Evolutionary conservation across 2,888 invertebrate genomes (phyloP), one percentile per base, ranked within the genome.

Genomic region (Seira sanloemensis): DNA sequence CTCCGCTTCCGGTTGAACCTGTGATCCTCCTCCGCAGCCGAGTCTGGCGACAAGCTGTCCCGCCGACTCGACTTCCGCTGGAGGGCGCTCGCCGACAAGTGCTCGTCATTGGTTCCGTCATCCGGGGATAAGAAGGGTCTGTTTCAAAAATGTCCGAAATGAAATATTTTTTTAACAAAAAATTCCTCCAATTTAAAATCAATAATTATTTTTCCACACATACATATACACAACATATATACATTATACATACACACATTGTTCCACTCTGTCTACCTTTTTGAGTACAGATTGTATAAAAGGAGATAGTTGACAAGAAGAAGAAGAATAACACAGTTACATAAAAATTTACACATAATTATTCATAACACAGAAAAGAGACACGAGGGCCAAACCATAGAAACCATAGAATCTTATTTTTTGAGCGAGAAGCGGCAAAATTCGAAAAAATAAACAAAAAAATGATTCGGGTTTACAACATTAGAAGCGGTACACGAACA

Each of bases 1-100:
- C 88, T 58, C 23, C 87, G 86, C 58, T 87, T 89, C n/a, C 95
- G 91, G 1, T 89, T 89, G 86, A 90, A 90, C 26, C 90, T 95
- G 18, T 77, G 72, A n/a, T 88, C 90, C 74, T 91, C 91, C 37
- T 90, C 90, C 1, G 90, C 90, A 1, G 97, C 97, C 86, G 97
- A 97, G 91, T 97, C 97, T 0, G 97, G 97, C 86, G 96, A 97
- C n/a, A 97, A 91, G 0, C 97, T 97, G 90, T 97, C 97, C 66
- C 86, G 23, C 54, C 88, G 23, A 2, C 87, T 77, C 12, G 16
- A 12, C 78, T 87, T 86, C 65, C 88, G 65, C 73, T 84, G 86
- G 84, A 85, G 86, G 18, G 78, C 76, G 4, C 73, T 84, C 65
- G 78, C 86, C 50, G 85, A 79, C 12, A 50, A 18, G 68, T 87